Evolutionary conservation across 2,113 vertebrate species (phyloP).

Genomic region (Climacteris rufus): DNA sequence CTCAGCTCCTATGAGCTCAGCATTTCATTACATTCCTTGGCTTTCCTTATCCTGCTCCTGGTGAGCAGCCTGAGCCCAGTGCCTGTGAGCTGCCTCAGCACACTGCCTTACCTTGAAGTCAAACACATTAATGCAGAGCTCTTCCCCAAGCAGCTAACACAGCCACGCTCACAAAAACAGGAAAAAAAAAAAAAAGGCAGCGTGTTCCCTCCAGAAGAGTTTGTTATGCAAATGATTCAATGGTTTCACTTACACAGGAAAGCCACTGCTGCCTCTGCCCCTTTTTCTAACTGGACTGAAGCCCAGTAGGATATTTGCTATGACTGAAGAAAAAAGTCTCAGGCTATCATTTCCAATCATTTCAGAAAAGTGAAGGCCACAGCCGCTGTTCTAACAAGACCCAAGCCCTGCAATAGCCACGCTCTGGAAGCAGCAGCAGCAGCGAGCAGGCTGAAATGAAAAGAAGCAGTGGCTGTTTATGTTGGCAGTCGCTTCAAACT

Average conservation of each 20-base stretch:
- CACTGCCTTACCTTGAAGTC: neutral
- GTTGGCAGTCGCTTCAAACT: conserved; percentile 50
- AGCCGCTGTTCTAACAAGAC: neutral
- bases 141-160: neutral
- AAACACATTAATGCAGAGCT: neutral
- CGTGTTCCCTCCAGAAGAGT: neutral
- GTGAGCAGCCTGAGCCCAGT: neutral
- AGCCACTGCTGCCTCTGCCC: neutral
- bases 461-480: conserved; percentile 55
- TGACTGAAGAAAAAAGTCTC: neutral
- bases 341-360: neutral
- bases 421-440: neutral
- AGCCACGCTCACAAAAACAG: neutral
- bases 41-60: neutral
- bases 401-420: neutral
- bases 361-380: neutral
- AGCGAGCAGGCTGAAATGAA: conserved; percentile 21
- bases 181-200: neutral
- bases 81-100: neutral
- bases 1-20: neutral
- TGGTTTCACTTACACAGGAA: conserved; percentile 39
- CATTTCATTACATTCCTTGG: neutral
- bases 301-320: neutral
- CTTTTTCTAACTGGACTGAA: neutral
- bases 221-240: conserved; percentile 28